Evolutionary conservation across 2,113 vertebrate genomes (phyloP).

Genomic region (Notothenia coriiceps): DNA sequence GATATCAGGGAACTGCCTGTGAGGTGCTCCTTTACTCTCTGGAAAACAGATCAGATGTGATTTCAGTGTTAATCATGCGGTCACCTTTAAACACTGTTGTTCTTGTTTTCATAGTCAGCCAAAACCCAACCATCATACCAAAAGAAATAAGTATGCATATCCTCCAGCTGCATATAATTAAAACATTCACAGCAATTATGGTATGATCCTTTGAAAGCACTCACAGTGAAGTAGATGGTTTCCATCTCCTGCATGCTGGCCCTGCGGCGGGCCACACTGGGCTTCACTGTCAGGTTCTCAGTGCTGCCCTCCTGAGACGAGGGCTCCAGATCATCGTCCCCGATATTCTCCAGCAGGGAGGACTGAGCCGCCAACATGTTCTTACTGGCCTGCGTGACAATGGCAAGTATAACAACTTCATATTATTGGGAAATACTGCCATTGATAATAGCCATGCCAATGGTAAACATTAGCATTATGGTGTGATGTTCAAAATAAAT

Average conservation of each 20-base stretch:
- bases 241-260: constrained; percentile 87
- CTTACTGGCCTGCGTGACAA: constrained; percentile 80
- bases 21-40: constrained; percentile 88
- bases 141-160: not conserved
- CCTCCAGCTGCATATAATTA: not conserved
- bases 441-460: not conserved
- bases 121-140: not conserved
- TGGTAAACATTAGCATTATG: not conserved
- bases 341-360: constrained; percentile 81
- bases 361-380: constrained; percentile 80
- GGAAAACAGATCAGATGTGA: constrained; percentile 38
- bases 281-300: constrained; percentile 72
- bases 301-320: constrained; percentile 78
- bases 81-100: not conserved
- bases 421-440: not conserved
- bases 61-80: not conserved
- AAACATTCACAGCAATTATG: not conserved
- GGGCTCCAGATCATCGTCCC: constrained; percentile 83
- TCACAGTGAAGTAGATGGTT: constrained; percentile 86
- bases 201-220: constrained; percentile 17
- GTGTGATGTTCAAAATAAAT: not conserved
- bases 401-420: not conserved
- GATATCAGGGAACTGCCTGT: constrained; percentile 81
- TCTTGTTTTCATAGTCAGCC: not conserved
- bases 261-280: constrained; percentile 79